These are phyloP conservation scores for Zosterops lateralis DNA, from an alignment of 2,113 vertebrate species.

Conservation along the genomic window DNA sequence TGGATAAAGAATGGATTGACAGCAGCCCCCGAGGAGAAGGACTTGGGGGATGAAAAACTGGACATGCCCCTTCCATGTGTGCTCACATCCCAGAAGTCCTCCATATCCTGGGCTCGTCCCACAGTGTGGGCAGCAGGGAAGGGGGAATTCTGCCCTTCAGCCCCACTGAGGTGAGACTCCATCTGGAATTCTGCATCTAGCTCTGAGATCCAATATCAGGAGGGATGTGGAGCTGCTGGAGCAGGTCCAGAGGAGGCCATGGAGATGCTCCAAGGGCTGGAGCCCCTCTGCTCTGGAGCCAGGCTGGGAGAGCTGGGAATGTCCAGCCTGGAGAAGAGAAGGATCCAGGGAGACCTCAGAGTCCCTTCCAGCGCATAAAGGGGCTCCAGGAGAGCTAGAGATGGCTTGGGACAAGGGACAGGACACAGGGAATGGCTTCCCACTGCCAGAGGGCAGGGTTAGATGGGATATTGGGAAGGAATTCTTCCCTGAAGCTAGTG, in stretches of 20 bases:
- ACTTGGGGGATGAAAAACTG: neutral
- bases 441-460: neutral
- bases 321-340: rapidly evolving
- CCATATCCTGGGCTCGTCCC: neutral
- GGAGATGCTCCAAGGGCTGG: rapidly evolving
- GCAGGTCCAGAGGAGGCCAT: rapidly evolving
- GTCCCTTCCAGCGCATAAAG: neutral
- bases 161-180: rapidly evolving
- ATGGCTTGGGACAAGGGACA: neutral
- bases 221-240: neutral
- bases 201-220: rapidly evolving
- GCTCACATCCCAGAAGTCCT: neutral
- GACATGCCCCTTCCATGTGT: rapidly evolving
- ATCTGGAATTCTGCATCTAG: neutral
- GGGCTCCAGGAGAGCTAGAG: neutral
- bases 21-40: neutral
- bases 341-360: rapidly evolving
- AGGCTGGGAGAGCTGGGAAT: neutral
- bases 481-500: rapidly evolving
- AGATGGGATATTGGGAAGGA: neutral
- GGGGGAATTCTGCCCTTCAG: neutral
- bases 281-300: neutral
- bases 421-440: neutral
- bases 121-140: rapidly evolving
- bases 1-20: neutral